Conservation (phyloP, 2,888 invertebrate species). For the Neoscelio sp. region DNA sequence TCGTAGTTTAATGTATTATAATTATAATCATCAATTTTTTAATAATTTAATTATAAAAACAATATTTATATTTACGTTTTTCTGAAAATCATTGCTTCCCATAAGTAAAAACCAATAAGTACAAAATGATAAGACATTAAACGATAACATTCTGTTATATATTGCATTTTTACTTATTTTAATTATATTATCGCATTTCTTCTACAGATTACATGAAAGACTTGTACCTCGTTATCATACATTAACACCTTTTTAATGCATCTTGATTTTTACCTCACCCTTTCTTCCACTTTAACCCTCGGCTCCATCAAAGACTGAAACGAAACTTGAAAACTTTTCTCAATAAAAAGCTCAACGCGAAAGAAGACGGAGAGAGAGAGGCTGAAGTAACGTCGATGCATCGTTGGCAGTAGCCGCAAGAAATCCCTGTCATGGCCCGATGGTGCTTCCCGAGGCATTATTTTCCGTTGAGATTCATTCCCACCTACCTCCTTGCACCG, state of each 20-base stretch:
- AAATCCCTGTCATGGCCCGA: constrained; percentile 14
- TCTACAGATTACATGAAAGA: constrained; percentile 15
- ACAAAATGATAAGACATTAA: too few relatives aligned
- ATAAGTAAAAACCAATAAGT: too few relatives aligned
- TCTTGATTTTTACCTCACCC: constrained; percentile 7
- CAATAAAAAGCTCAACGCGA: constrained; percentile 48
- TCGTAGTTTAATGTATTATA: too few relatives aligned
- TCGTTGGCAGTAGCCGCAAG: constrained; percentile 15
- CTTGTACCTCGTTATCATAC: too few relatives aligned
- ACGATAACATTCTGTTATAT: too few relatives aligned
- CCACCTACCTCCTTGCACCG: background rate
- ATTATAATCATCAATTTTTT: too few relatives aligned
- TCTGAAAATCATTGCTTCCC: too few relatives aligned
- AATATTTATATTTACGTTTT: too few relatives aligned
- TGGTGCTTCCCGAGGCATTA: constrained; percentile 8
- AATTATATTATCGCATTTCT: too few relatives aligned
- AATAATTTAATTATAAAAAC: too few relatives aligned
- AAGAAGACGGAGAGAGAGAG: background rate
- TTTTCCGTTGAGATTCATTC: constrained; percentile 25
- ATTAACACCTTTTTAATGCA: too few relatives aligned
- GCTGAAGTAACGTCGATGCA: constrained; percentile 14
- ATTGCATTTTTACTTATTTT: too few relatives aligned
- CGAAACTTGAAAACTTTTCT: constrained; percentile 67
- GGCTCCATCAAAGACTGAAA: constrained; percentile 55
- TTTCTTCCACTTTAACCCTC: constrained; percentile 27